A percentile compares a stretch with the other conserved stretches of the same genome.
Conservation (phyloP, 2,797 vertebrate species). For the Geotrypetes seraphini region DNA sequence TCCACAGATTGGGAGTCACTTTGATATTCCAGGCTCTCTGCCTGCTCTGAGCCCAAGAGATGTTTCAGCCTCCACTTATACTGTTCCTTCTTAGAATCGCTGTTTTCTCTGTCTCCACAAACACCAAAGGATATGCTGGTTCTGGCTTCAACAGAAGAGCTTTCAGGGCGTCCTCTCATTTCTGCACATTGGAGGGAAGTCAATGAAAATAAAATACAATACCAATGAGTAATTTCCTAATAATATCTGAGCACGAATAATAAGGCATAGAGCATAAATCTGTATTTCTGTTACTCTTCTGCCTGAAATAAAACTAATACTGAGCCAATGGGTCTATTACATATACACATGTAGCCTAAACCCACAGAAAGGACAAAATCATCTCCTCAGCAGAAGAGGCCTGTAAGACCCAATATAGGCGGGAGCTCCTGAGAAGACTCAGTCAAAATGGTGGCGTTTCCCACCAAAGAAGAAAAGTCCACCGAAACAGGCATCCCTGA, state of each 20-base stretch:
- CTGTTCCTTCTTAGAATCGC: conserved; percentile 42
- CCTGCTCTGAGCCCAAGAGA: conserved; percentile 31
- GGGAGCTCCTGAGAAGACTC: too few species aligned
- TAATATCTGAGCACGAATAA: not conserved
- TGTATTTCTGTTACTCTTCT: too few species aligned
- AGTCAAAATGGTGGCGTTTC: too few species aligned
- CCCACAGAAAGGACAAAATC: too few species aligned
- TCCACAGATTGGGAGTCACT: conserved; percentile 43
- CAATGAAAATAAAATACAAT: not conserved
- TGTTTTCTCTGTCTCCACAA: conserved; percentile 1
- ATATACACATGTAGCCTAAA: too few species aligned
- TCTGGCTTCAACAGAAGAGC: fast-evolving
- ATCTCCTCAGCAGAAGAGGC: not conserved
- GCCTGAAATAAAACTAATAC: too few species aligned
- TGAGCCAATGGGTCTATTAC: too few species aligned
- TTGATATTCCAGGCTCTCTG: not conserved
- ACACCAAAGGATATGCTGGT: fast-evolving
- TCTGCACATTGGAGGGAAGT: conserved; percentile 10
- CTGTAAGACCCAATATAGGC: fast-evolving
- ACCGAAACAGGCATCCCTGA: too few species aligned
- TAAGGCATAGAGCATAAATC: too few species aligned
- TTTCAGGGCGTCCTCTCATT: not conserved
- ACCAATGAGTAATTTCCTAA: fast-evolving
- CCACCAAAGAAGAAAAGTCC: too few species aligned
- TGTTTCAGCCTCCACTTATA: conserved; percentile 44